Conservation (phyloP, 2,888 invertebrate genomes). For the Coremacera marginata region DNA sequence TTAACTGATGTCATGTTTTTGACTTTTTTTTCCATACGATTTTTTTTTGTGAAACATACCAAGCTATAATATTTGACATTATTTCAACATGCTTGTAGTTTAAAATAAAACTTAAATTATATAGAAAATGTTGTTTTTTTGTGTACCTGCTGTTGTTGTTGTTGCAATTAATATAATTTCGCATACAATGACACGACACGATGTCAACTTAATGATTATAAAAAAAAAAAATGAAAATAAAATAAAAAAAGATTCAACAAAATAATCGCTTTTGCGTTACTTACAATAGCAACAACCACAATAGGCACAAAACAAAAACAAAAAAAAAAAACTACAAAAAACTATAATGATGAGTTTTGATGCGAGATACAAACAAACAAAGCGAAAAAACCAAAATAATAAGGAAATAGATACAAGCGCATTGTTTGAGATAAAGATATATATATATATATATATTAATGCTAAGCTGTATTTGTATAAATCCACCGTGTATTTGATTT, state of each 20-base stretch:
- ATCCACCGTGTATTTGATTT: too few relatives aligned
- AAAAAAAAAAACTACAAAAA: neutral
- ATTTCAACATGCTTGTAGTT: neutral
- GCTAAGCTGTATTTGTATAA: too few relatives aligned
- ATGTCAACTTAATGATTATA: constrained; percentile 34
- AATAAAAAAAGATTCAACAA: constrained; percentile 13
- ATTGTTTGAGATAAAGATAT: too few relatives aligned
- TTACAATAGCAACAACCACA: neutral
- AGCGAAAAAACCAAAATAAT: neutral
- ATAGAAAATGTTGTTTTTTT: neutral
- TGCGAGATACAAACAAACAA: neutral
- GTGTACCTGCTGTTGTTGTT: constrained; percentile 10
- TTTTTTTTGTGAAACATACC: neutral
- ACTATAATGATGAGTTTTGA: neutral
- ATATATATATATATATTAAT: too few relatives aligned
- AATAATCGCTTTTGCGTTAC: constrained; percentile 26
- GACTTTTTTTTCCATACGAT: neutral
- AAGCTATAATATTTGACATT: constrained; percentile 1
- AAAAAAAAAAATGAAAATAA: neutral
- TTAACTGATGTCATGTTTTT: constrained; percentile 43
- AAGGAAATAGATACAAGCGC: too few relatives aligned
- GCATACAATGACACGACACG: constrained; percentile 33
- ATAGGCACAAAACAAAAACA: neutral
- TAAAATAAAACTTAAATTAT: neutral
- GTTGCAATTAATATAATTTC: constrained; percentile 35